Base-by-base conservation (phyloP, 2,888 invertebrate genomes). In the Parthenolecanium corni region DNA sequence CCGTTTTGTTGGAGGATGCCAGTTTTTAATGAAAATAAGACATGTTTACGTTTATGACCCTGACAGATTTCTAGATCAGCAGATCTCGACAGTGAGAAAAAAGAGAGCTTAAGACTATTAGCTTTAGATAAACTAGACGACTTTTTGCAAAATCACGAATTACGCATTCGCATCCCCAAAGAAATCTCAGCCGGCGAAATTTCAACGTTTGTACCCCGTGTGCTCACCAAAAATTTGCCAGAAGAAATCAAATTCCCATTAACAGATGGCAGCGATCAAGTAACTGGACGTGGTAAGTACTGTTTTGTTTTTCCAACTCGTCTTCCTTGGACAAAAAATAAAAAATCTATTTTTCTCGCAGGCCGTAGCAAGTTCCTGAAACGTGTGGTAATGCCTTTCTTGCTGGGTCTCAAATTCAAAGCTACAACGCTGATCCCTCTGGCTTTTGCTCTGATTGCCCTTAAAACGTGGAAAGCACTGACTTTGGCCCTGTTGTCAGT, bases 391-490 rank as follows among this genome's bases (percentile, higher is more conserved):
- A 80, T 89, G 69, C 89, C 90, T 49, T 90, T 90, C 80, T 79
- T 90, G 64, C 77, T 90, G 69, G 90, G 89, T 66, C 76, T 90
- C 67, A 90, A 89, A 74, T 86, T 89, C 78, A 89, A 89, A 75
- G 84, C 89, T 54, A 86, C 88, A 20, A 86, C 89, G 31, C 74
- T 90, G 69, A 86, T 89, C 46, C 90, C 89, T 0, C 74, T 89
- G 66, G 86, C 86, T 14, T 77, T 90, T 64, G 86, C 87, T 38
- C 76, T 89, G 64, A 89, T 90, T 70, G 90, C 90, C 0, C 77
- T 89, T 64, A 89, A 89, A 74, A 89, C 90, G 16, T 90, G 90
- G 90, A 90, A 90, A 74, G 90, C 90, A 46, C 77, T 89, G 69
- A 89, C 90, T 9, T 78, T 90, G 67, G 89, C 89, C 65, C 81